Evolutionary conservation across 2,888 invertebrate species (phyloP).

Genomic region (Nycteola revayana): DNA sequence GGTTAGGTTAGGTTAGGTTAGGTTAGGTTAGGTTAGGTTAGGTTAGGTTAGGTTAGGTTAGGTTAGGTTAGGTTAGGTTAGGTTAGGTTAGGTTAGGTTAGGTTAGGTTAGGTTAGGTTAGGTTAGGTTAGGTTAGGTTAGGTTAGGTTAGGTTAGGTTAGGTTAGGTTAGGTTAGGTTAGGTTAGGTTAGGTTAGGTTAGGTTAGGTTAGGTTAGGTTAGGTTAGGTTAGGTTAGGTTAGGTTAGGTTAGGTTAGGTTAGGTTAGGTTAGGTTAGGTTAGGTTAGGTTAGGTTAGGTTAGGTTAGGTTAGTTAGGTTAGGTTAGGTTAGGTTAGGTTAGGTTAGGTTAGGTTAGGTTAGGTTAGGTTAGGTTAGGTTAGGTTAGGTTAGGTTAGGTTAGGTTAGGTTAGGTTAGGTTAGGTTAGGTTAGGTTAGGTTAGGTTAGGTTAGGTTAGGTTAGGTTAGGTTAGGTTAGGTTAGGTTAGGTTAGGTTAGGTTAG

Average conservation of each 20-base stretch:
- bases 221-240: constrained; percentile 18
- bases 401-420: too few species aligned
- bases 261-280: constrained; percentile 18
- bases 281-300: constrained; percentile 16
- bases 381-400: too few species aligned
- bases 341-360: constrained; percentile 12
- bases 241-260: constrained; percentile 17
- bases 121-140: constrained; percentile 12
- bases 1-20: constrained; percentile 16
- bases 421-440: too few species aligned
- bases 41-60: constrained; percentile 12
- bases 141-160: constrained; percentile 11
- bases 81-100: constrained; percentile 12
- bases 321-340: constrained; percentile 21
- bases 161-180: constrained; percentile 7
- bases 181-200: constrained; percentile 5
- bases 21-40: constrained; percentile 17
- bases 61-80: constrained; percentile 11
- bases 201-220: constrained; percentile 17
- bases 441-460: too few species aligned
- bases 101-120: constrained; percentile 12
- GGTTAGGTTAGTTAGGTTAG: constrained; percentile 14
- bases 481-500: too few species aligned
- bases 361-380: constrained; percentile 11
- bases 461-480: too few species aligned